These are phyloP conservation scores for Neopipo cinnamomea DNA, from an alignment of 2,113 vertebrate species.

Conservation along the genomic window DNA sequence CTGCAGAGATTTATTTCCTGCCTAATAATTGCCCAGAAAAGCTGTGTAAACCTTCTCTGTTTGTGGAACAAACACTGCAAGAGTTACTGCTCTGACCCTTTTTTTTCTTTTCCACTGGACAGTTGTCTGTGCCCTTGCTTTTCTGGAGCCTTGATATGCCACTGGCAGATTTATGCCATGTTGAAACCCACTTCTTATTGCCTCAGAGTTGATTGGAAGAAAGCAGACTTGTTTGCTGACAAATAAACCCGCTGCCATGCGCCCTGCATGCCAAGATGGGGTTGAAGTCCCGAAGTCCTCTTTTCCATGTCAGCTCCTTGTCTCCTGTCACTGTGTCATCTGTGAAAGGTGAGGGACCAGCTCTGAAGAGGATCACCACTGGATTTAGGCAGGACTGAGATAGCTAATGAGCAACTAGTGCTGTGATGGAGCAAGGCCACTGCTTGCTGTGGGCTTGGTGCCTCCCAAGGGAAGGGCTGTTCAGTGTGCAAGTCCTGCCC, in stretches of 20 bases:
- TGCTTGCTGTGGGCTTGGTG: not conserved
- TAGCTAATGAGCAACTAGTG: fast-evolving
- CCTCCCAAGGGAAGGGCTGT: not conserved
- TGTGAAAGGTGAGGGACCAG: not conserved
- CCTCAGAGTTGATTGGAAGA: conserved; percentile 52
- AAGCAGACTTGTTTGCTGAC: conserved; percentile 35
- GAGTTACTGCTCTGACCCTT: conserved; percentile 66
- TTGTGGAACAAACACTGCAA: conserved; percentile 63
- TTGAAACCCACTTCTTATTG: conserved; percentile 52
- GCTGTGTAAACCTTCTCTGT: conserved; percentile 60
- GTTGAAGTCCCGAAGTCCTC: not conserved
- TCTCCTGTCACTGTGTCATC: not conserved
- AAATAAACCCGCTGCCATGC: not conserved
- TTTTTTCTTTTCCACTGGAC: conserved; percentile 35
- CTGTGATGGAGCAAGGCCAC: not conserved
- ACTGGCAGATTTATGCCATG: conserved; percentile 54
- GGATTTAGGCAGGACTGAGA: not conserved
- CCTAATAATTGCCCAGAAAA: conserved; percentile 63
- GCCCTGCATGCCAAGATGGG: not conserved
- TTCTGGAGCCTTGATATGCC: conserved; percentile 30
- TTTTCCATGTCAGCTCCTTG: not conserved
- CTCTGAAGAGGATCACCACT: not conserved
- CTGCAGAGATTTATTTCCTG: conserved; percentile 70
- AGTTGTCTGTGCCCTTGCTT: conserved; percentile 32
- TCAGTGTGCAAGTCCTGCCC: not conserved